These are phyloP conservation scores for Neolamprologus hecqui DNA, from an alignment of 2,113 vertebrate genomes.

Conservation along the genomic window DNA sequence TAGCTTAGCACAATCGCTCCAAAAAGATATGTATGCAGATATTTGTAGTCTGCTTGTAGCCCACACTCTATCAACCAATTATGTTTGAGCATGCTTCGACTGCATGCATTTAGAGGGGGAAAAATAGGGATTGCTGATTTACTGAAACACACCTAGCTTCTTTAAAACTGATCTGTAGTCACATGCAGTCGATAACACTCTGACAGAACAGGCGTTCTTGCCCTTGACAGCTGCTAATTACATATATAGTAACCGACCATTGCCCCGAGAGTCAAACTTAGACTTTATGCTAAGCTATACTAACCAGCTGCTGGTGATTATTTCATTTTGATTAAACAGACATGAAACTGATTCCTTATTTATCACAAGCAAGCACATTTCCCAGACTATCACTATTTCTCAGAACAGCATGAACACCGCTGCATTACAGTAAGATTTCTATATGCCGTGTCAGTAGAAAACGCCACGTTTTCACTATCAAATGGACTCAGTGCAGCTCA, in stretches of 20 bases:
- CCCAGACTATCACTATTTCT: background rate
- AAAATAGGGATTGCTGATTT: background rate
- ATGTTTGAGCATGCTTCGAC: background rate
- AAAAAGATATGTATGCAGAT: background rate
- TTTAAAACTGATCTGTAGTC: background rate
- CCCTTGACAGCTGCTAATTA: background rate
- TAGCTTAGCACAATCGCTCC: background rate
- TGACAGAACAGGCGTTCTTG: background rate
- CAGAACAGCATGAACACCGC: background rate
- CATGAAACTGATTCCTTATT: background rate
- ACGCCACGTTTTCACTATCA: background rate
- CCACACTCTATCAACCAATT: background rate
- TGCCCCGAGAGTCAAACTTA: background rate
- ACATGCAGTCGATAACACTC: background rate
- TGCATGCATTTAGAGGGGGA: background rate
- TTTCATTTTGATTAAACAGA: background rate
- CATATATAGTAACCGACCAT: background rate
- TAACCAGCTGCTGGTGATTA: background rate
- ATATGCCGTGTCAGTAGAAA: background rate
- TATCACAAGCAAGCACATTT: background rate
- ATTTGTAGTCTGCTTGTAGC: background rate
- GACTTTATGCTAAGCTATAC: background rate
- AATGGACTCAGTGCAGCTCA: background rate
- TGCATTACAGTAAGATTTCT: background rate
- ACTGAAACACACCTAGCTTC: background rate